Percentiles rank a stretch among this genome's conserved stretches.
Evolutionary conservation across 2,888 invertebrate genomes (phyloP).

Genomic region (Neuroscelio doddi): DNA sequence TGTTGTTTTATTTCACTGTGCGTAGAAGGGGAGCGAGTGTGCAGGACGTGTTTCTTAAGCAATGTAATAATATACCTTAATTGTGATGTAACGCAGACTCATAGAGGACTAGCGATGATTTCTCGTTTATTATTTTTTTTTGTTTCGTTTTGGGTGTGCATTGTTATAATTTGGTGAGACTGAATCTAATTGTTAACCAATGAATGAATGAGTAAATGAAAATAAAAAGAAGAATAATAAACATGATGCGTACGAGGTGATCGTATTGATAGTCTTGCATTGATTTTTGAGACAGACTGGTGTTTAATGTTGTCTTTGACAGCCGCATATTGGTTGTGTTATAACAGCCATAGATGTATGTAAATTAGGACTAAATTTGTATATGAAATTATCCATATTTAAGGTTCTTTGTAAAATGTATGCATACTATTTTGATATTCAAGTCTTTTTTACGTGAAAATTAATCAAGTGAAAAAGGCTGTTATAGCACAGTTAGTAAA

Average conservation of each 20-base stretch:
- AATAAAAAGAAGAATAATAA: constrained; percentile 13
- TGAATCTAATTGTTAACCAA: constrained; percentile 37
- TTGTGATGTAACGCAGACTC: constrained; percentile 54
- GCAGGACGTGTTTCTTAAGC: constrained; percentile 35
- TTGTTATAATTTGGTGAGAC: constrained; percentile 15
- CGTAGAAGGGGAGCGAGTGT: constrained; percentile 32
- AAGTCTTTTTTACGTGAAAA: too few relatives aligned
- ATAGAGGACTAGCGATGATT: too few relatives aligned
- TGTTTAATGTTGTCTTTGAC: constrained; percentile 34
- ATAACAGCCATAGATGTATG: constrained; percentile 50
- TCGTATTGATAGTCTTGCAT: constrained; percentile 63
- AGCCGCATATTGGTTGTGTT: constrained; percentile 57
- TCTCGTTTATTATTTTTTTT: constrained; percentile 24
- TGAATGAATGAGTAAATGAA: constrained; percentile 27
- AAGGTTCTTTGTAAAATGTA: too few relatives aligned
- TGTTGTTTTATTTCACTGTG: constrained; percentile 42
- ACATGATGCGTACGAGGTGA: constrained; percentile 56
- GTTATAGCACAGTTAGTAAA: constrained; percentile 57
- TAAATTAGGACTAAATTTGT: too few relatives aligned
- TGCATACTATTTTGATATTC: too few relatives aligned
- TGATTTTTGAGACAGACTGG: constrained; percentile 53
- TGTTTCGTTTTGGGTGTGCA: constrained; percentile 8
- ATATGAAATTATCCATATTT: too few relatives aligned
- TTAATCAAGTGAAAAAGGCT: constrained; percentile 49
- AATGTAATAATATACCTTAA: constrained; percentile 46